Evolutionary conservation across 2,888 invertebrate genomes (phyloP).

Genomic region (Oscheius sp.): DNA sequence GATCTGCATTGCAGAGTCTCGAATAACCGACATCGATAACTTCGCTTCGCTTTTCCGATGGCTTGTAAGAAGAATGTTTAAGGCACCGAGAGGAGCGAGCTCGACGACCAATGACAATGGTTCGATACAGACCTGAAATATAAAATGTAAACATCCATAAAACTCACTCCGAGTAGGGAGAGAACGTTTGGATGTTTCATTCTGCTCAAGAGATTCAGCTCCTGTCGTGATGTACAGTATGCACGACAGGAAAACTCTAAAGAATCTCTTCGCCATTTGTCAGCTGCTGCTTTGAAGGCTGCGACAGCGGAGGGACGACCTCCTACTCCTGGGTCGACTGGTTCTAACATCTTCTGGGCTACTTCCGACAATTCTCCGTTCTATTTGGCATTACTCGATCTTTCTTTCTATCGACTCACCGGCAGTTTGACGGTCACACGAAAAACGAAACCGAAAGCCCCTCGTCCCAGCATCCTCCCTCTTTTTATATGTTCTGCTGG

Average conservation of each 20-base stretch:
- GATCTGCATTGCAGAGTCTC: conserved; percentile 86
- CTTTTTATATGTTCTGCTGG: conserved; percentile 83
- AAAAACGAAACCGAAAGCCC: conserved; percentile 97
- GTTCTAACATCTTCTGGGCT: conserved; percentile 94
- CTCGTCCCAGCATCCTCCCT: conserved; percentile 82
- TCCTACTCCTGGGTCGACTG: conserved; percentile 84
- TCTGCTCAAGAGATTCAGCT: conserved; percentile 85
- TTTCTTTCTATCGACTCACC: conserved; percentile 2
- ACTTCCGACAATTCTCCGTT: conserved; percentile 75
- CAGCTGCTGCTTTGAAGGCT: conserved; percentile 80
- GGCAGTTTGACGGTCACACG: conserved; percentile 75
- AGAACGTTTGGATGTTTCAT: conserved; percentile 91
- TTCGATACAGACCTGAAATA: conserved; percentile 80
- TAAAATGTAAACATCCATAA: too few relatives aligned
- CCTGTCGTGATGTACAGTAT: conserved; percentile 86
- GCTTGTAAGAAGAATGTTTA: conserved; percentile 84
- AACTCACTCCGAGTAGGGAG: conserved; percentile 77
- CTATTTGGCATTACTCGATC: conserved; percentile 28
- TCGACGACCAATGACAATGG: conserved; percentile 89
- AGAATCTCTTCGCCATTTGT: conserved; percentile 93
- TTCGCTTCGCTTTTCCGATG: conserved; percentile 86
- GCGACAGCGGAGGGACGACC: conserved; percentile 79
- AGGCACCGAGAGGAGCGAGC: conserved; percentile 89
- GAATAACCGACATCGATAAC: conserved; percentile 82
- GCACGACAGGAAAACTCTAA: conserved; percentile 91